A percentile compares a stretch with the other conserved stretches of the same genome.
These are phyloP conservation scores for Zhengitettix transpicula DNA, from an alignment of 2,888 invertebrate genomes.

Conservation along the genomic window DNA sequence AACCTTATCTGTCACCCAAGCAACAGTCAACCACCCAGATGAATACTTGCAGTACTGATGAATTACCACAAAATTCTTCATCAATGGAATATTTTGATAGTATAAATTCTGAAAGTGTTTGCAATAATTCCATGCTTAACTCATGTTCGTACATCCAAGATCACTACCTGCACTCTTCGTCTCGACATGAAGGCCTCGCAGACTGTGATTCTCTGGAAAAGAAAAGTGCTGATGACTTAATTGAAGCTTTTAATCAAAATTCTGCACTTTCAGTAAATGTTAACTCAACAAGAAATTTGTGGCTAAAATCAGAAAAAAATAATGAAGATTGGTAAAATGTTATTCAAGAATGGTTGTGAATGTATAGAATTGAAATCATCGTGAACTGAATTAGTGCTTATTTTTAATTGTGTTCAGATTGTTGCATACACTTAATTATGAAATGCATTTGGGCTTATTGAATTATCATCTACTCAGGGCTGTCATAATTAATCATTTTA, in stretches of 20 bases:
- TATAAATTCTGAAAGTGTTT: conserved; percentile 30
- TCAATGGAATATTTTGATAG: conserved; percentile 44
- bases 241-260: not conserved
- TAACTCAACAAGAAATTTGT: not conserved
- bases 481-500: too few species aligned
- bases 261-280: not conserved
- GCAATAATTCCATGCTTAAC: conserved; percentile 26
- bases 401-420: too few species aligned
- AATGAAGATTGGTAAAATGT: not conserved
- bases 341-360: not conserved
- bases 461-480: too few species aligned
- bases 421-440: too few species aligned
- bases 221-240: not conserved
- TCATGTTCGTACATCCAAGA: conserved; percentile 17
- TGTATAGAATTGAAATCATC: not conserved
- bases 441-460: too few species aligned
- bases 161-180: conserved; percentile 2
- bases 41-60: too few species aligned
- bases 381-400: too few species aligned
- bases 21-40: too few species aligned
- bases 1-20: too few species aligned
- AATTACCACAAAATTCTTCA: conserved; percentile 1
- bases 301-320: not conserved
- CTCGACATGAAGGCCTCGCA: conserved; percentile 29
- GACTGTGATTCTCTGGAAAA: conserved; percentile 39